Evolutionary conservation across 1,140 invertebrate genomes (phyloP).

Genomic region (Trissolcus basalis): DNA sequence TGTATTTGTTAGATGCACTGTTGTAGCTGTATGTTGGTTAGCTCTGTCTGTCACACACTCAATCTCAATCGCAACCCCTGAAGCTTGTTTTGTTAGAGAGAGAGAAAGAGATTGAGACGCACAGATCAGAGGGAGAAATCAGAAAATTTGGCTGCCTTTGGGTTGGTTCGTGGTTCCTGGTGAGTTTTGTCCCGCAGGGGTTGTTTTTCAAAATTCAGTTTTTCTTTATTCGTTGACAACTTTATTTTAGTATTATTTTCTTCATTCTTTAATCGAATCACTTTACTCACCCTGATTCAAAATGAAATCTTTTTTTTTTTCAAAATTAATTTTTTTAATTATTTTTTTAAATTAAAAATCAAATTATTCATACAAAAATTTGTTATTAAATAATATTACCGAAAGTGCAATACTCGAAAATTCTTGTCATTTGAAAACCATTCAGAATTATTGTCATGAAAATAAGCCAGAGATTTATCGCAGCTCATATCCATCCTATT

Average conservation of each 20-base stretch:
- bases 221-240: slow-evolving; percentile 39
- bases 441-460: slow-evolving; percentile 70
- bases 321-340: too few relatives aligned
- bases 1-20: slow-evolving; percentile 77
- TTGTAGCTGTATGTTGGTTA: slow-evolving; percentile 77
- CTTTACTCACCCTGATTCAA: neutral
- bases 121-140: slow-evolving; percentile 73
- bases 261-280: neutral
- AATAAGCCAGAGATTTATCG: slow-evolving; percentile 70
- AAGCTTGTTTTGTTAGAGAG: slow-evolving; percentile 73
- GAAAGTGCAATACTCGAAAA: too few relatives aligned
- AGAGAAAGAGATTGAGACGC: slow-evolving; percentile 73
- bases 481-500: too few relatives aligned
- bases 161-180: slow-evolving; percentile 74
- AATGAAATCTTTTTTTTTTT: too few relatives aligned
- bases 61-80: slow-evolving; percentile 73
- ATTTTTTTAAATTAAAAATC: neutral
- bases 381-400: too few relatives aligned
- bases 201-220: slow-evolving; percentile 67
- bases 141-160: slow-evolving; percentile 75
- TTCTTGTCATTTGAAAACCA: slow-evolving; percentile 53
- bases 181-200: slow-evolving; percentile 74
- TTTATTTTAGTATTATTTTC: slow-evolving; percentile 4
- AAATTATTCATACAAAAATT: too few relatives aligned
- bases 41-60: slow-evolving; percentile 75